Evolutionary conservation across 1,140 invertebrate genomes (phyloP), one percentile per base, ranked within the genome.

Genomic region (Belonocnema kinseyi): DNA sequence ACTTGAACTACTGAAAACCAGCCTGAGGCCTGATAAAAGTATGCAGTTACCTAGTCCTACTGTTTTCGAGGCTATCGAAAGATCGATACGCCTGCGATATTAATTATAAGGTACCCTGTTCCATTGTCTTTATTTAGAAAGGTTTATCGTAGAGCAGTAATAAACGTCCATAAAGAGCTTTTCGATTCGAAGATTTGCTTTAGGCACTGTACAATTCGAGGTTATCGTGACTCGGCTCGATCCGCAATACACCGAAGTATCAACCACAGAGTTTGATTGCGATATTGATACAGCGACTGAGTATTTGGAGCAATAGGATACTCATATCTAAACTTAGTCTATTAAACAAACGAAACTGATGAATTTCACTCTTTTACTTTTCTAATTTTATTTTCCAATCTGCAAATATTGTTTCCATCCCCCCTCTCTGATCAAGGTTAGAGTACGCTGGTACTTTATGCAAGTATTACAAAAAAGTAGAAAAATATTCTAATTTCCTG

Each of bases 181-280:
- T 80, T 75, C 78, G 80, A 83, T 85, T 70, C 78, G 61, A 82
- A 85, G 84, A 86, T 86, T 86, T 84, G 83, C 85, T 86, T 81
- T 83, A 77, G 84, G 83, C 84, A 84, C 79, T 79, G 50, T 79
- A 74, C 73, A 85, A 86, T 87, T 84, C 85, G 81, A 86, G 77
- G 82, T 81, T 85, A 83, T 87, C 86, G 86, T 88, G 84, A 88
- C 84, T 85, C 77, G 85, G 78, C 80, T 75, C 79, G 73, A 78
- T 79, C 81, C 79, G 77, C 75, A 74, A 81, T 80, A 74, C 81
- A 74, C 72, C 4, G 58, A 46, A 26, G n/a, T 52, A 50, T 73
- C 80, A 13, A 33, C 19, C 33, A 3, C 54, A 17, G 4, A 12
- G 56, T 58, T 58, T 58, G 70, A 79, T 76, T 71, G 51, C 54